Conservation (phyloP, 2,888 invertebrate species). For the Dynastes tityus region DNA sequence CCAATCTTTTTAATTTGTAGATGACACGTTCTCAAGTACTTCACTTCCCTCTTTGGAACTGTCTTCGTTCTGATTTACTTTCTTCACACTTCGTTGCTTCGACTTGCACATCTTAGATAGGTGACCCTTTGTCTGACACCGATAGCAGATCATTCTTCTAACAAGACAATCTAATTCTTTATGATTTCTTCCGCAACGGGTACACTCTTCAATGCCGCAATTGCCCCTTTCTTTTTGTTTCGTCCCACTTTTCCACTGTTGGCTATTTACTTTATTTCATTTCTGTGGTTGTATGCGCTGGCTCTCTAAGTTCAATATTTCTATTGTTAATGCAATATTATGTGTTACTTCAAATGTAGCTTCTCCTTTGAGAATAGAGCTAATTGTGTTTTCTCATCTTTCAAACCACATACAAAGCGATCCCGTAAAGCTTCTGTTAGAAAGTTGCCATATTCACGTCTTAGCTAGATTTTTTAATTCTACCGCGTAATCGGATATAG, state of each 20-base stretch:
- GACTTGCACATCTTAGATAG: too few relatives aligned
- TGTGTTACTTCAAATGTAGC: not conserved
- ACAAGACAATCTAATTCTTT: too few relatives aligned
- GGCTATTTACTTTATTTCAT: not conserved
- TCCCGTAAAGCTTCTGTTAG: conserved; percentile 6
- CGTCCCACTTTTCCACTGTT: not conserved
- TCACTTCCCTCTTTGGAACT: too few relatives aligned
- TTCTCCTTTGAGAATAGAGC: conserved; percentile 13
- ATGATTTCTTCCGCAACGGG: too few relatives aligned
- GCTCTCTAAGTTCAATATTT: not conserved
- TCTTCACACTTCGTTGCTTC: too few relatives aligned
- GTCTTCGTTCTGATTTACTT: too few relatives aligned
- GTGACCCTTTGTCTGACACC: too few relatives aligned
- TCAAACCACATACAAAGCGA: conserved; percentile 17
- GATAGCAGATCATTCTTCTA: too few relatives aligned
- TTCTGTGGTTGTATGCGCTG: not conserved
- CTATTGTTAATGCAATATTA: conserved; percentile 7
- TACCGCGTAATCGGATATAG: conserved; percentile 15
- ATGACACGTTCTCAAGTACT: too few relatives aligned
- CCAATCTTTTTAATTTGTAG: too few relatives aligned
- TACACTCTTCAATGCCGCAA: too few relatives aligned
- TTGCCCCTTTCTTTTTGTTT: too few relatives aligned
- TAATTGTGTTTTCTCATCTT: conserved; percentile 10
- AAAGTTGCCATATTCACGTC: conserved; percentile 25
- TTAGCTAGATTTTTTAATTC: conserved; percentile 25